A percentile compares a stretch with the other conserved stretches of the same genome.
Conservation (phyloP, 2,888 invertebrate species). For the Spisula solida region DNA sequence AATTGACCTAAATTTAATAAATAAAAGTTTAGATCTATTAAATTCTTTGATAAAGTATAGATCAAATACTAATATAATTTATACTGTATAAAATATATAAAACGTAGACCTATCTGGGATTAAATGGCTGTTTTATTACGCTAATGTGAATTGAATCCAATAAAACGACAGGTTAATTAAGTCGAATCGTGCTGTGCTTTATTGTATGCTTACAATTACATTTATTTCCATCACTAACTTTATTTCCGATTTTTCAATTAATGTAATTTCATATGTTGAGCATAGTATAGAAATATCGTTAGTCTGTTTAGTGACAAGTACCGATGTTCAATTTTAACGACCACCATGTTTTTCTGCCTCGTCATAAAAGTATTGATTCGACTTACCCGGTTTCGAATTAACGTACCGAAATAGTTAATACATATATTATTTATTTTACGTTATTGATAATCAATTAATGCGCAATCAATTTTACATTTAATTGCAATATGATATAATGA, state of each 20-base stretch:
- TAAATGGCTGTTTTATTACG: background rate
- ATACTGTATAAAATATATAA: too few relatives aligned
- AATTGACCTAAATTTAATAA: background rate
- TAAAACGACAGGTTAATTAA: background rate
- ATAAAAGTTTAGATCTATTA: background rate
- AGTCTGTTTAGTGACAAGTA: background rate
- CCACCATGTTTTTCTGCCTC: background rate
- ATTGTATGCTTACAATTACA: background rate
- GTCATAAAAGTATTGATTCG: background rate
- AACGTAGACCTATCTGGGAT: background rate
- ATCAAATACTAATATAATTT: background rate
- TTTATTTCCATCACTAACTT: slow-evolving; percentile 13
- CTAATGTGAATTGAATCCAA: slow-evolving; percentile 3
- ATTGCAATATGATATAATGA: too few relatives aligned
- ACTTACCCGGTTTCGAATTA: background rate
- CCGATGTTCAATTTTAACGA: background rate
- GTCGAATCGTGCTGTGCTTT: background rate
- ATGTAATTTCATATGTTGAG: background rate
- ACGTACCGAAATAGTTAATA: background rate
- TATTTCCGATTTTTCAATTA: background rate
- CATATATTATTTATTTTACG: too few relatives aligned
- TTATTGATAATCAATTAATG: too few relatives aligned
- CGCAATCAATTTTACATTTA: too few relatives aligned
- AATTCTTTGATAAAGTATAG: background rate
- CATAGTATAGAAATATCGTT: background rate